These are phyloP conservation scores for Solea solea DNA, from an alignment of 2,113 vertebrate species.

Conservation along the genomic window DNA sequence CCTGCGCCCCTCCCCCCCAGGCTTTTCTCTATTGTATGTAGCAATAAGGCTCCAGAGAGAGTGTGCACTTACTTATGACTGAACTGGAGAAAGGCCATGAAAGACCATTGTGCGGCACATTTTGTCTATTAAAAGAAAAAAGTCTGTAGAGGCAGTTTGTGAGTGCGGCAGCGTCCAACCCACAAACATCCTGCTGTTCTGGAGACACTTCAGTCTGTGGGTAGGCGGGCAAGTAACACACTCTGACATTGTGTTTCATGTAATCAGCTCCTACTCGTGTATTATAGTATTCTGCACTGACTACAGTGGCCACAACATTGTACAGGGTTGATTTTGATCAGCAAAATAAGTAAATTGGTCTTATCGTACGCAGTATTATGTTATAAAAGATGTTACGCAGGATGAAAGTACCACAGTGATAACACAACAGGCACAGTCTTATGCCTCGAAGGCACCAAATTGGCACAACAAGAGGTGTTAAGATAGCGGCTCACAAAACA, in stretches of 20 bases:
- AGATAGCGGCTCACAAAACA: slow-evolving; percentile 34
- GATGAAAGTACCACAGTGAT: slow-evolving; percentile 8
- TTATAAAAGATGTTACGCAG: slow-evolving; percentile 9
- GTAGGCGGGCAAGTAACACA: slow-evolving; percentile 15
- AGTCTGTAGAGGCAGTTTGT: slow-evolving; percentile 36
- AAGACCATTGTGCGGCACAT: slow-evolving; percentile 56
- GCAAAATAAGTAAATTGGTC: background rate
- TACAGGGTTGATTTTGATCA: background rate
- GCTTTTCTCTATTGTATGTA: slow-evolving; percentile 60
- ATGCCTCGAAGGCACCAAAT: slow-evolving; percentile 35
- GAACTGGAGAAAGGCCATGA: slow-evolving; percentile 58
- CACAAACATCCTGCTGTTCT: slow-evolving; percentile 33
- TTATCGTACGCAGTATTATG: background rate
- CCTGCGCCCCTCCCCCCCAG: slow-evolving; percentile 21
- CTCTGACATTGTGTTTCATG: slow-evolving; percentile 35
- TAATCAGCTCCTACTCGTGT: slow-evolving; percentile 43
- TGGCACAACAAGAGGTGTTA: slow-evolving; percentile 32
- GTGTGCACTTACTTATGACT: slow-evolving; percentile 55
- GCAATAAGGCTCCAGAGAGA: slow-evolving; percentile 77
- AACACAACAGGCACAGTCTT: background rate
- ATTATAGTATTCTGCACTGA: background rate
- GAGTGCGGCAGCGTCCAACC: slow-evolving; percentile 24
- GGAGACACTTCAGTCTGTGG: slow-evolving; percentile 3
- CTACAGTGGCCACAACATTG: background rate
- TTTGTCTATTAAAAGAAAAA: slow-evolving; percentile 65